Evolutionary conservation across 1,140 invertebrate genomes (phyloP).

Genomic region (Pomacea maculata): DNA sequence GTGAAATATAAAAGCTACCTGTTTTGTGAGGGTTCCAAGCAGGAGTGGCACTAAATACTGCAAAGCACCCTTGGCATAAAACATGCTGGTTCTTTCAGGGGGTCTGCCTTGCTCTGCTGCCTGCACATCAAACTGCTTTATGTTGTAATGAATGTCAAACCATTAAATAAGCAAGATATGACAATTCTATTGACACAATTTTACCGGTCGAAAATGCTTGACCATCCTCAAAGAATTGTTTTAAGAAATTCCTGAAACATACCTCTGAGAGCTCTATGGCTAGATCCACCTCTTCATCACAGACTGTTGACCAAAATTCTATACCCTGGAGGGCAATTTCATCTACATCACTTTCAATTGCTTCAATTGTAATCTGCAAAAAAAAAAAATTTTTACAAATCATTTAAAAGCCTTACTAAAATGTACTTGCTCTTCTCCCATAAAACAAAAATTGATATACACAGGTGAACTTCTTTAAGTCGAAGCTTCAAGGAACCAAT

Average conservation of each 20-base stretch:
- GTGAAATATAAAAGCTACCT: conserved; percentile 65
- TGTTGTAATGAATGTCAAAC: background rate
- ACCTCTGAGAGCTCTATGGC: conserved; percentile 91
- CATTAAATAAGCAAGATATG: background rate
- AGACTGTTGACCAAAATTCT: conserved; percentile 99
- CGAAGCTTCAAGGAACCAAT: no score
- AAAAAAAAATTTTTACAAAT: background rate
- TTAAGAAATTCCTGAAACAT: conserved; percentile 18
- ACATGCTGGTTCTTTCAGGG: conserved; percentile 86
- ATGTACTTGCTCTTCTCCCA: no score
- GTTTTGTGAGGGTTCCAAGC: conserved; percentile 93
- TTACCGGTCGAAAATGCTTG: background rate
- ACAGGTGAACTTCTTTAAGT: no score
- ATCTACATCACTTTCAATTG: conserved; percentile 97
- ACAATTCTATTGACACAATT: background rate
- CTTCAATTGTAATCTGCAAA: conserved; percentile 90
- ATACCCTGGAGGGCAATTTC: conserved; percentile 98
- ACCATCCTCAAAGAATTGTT: background rate
- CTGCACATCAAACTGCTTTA: conserved; percentile 41
- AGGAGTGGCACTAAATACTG: conserved; percentile 95
- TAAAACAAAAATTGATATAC: no score
- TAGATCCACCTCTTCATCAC: conserved; percentile 98
- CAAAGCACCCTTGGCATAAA: conserved; percentile 95
- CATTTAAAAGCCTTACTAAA: no score
- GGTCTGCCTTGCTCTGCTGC: conserved; percentile 89